Evolutionary conservation across 2,113 vertebrate genomes (phyloP).

Genomic region (Cheirogaleus medius): DNA sequence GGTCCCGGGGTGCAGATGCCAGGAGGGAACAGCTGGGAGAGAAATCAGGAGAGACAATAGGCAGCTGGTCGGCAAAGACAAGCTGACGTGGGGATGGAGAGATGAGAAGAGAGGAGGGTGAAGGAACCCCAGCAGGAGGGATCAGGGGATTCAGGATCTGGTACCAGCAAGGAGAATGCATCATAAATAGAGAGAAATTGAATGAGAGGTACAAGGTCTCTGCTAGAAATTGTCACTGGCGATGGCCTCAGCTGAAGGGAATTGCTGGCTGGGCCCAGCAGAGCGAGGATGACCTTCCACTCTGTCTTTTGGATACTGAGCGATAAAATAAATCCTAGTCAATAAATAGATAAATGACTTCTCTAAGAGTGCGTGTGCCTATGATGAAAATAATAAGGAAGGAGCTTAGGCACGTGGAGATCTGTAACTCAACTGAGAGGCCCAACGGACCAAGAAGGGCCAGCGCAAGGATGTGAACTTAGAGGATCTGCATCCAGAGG

Average conservation of each 20-base stretch:
- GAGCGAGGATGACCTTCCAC: background rate
- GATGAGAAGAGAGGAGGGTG: background rate
- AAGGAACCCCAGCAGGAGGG: background rate
- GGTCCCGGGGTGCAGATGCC: too few relatives aligned
- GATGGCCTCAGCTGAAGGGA: background rate
- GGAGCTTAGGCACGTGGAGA: background rate
- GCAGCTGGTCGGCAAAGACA: background rate
- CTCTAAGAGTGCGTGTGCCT: background rate
- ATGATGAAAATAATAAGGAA: background rate
- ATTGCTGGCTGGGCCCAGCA: too few relatives aligned
- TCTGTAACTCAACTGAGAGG: background rate
- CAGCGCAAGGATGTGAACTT: background rate
- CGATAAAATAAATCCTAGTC: background rate
- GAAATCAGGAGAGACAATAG: background rate
- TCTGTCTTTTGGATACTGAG: background rate
- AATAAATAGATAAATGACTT: background rate
- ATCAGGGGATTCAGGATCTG: background rate
- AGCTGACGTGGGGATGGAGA: background rate
- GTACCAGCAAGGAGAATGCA: background rate
- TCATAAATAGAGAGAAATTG: background rate
- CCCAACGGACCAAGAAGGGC: background rate
- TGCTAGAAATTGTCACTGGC: background rate
- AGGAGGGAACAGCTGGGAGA: background rate
- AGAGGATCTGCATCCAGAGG: background rate
- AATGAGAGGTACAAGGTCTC: background rate